Evolutionary conservation across 2,888 invertebrate genomes (phyloP), one percentile per base, ranked within the genome.

Genomic region (Drosophila formosana): DNA sequence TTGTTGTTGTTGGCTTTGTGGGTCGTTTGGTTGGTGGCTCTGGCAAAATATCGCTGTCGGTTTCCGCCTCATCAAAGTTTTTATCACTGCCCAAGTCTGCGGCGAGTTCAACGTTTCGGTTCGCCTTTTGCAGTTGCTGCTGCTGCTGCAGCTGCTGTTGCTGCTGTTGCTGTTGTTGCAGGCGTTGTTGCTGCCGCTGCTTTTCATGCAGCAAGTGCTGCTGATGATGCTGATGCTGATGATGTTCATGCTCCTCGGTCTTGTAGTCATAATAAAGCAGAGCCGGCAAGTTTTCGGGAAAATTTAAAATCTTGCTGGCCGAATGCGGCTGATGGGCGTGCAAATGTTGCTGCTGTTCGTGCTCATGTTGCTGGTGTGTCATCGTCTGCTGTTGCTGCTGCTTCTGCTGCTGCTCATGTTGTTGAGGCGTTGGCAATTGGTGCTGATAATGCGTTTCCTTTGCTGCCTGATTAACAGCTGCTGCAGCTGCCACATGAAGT

Each of bases 261-360:
- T 91, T 91, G 80, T 91, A 91, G 74, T 91, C 91, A 61, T 91
- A 91, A 74, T 91, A 91, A 70, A 91, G 89, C 62, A 91, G 75
- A n/a, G 91, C 89, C 30, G 91, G 92, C 78, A 91, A 79, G 81
- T 92, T 91, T 87, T 91, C 91, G 58, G 91, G 91, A 39, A 91
- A 91, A 78, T 89, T 91, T 61, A 91, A 86, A 69, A 92, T 92
- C 84, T 91, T 92, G 62, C 88, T 89, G 51, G 78, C 75, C 69
- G 87, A 75, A 56, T 88, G 83, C 45, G 72, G 55, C 28, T 73
- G 63, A 65, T 82, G 82, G 45, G 72, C 65, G 62, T 75, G 75
- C 34, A 72, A 62, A 43, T 76, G 65, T 50, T 72, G 66, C 6
- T 78, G 79, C 8, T 75, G 72, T 28, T 65, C 65, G 4, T 65